Evolutionary conservation across 2,113 vertebrate genomes (phyloP), one percentile per base, ranked within the genome.

Genomic region (Caranx ignobilis): DNA sequence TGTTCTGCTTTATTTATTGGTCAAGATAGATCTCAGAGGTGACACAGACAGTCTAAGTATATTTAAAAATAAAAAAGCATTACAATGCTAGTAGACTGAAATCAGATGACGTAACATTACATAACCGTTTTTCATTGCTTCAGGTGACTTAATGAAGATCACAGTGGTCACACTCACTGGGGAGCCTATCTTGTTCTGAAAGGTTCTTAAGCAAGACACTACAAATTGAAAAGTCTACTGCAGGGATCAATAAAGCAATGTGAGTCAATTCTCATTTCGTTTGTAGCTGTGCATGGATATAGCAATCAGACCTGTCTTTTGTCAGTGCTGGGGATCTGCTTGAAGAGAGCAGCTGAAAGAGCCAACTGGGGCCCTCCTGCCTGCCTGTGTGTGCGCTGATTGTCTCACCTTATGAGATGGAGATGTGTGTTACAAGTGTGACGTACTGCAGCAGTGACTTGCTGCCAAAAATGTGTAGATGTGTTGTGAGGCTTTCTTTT

Each of bases 381-480:
- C 57, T 35, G 11, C 61, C 47, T 55, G 32, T 21, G 47, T 55
- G 37, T 21, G 47, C 16, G 48, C 32, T 80, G 61, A 68, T 74
- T 84, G 71, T 75, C 35, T 61, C 21, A 31, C 56, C 59, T 74
- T 72, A 80, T 71, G 55, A 74, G 41, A 5, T 62, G n/a, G 60
- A 48, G 43, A 35, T 71, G 55, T 67, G 62, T 70, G 63, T 26
- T 16, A 10, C 16, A 47, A 21, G 7, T 11, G 43, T n/a, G 34
- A 4, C 35, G 21, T 16, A 41, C 56, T 31, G 54, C 41, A 59
- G 63, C 31, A 55, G n/a, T 32, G 63, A 5, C 63, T 63, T 52
- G 7, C 63, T 56, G 26, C 13, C 57, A 18, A 48, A 15, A 62
- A 19, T 1, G 2, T 41, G 16, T 3, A n/a, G 39, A 21, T 70